A percentile compares a stretch with the other conserved stretches of the same genome.
Evolutionary conservation across 2,113 vertebrate species (phyloP).

Genomic region (Zosterops japonicus): DNA sequence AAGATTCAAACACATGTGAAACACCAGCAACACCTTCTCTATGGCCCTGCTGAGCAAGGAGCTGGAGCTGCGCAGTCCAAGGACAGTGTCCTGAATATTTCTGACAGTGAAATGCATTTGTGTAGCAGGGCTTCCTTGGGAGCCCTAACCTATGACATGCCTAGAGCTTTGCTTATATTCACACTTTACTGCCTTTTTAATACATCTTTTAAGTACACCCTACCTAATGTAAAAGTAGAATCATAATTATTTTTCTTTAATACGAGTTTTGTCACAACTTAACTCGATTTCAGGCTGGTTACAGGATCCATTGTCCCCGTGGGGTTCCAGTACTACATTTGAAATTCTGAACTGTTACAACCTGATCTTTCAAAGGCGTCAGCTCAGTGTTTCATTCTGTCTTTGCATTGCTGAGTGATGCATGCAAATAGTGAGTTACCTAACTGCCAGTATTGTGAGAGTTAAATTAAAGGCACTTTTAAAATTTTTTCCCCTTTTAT

Average conservation of each 20-base stretch:
- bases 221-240: not conserved
- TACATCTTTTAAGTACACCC: not conserved
- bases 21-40: not conserved
- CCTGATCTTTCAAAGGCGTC: not conserved
- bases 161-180: not conserved
- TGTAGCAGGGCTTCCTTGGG: not conserved
- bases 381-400: not conserved
- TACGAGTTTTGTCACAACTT: not conserved
- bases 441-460: not conserved
- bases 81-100: not conserved
- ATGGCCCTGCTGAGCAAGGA: not conserved
- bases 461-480: not conserved
- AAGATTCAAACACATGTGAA: not conserved
- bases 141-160: not conserved
- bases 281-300: not conserved
- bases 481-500: not conserved
- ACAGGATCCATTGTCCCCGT: not conserved
- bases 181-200: not conserved
- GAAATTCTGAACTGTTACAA: not conserved
- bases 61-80: not conserved
- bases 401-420: not conserved
- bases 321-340: not conserved
- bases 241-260: not conserved
- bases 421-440: not conserved
- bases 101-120: not conserved